Percentiles rank a stretch among this genome's conserved stretches.
Conservation (phyloP, 2,888 invertebrate genomes). For the Sepioteuthis lessoniana region DNA sequence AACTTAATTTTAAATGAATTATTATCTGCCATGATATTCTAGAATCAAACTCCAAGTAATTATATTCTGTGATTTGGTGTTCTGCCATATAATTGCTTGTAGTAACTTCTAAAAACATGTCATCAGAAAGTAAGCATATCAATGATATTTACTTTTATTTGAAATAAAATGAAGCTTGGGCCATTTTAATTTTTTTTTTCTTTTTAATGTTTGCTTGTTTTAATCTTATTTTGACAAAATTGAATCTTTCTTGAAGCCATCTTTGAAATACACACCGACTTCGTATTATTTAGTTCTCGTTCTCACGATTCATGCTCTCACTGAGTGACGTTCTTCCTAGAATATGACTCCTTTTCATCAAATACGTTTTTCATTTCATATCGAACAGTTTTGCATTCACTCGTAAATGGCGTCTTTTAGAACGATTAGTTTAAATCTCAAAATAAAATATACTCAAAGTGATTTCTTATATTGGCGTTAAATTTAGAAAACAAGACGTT, state of each 20-base stretch:
- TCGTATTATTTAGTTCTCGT: background rate
- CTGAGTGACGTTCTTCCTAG: no score
- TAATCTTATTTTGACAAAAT: background rate
- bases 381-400: no score
- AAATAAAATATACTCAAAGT: background rate
- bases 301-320: background rate
- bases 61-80: background rate
- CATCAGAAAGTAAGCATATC: background rate
- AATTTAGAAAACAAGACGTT: no score
- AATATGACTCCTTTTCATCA: no score
- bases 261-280: background rate
- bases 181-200: background rate
- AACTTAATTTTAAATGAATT: slow-evolving; percentile 9
- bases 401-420: background rate
- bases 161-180: no score
- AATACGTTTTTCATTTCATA: no score
- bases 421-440: background rate
- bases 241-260: background rate
- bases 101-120: no score
- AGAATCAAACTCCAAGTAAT: background rate
- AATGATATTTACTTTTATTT: background rate
- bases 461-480: no score
- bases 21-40: background rate
- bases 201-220: background rate
- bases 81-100: background rate